Evolutionary conservation across 2,113 vertebrate genomes (phyloP), one percentile per base, ranked within the genome.

Genomic region (Nematolebias whitei): DNA sequence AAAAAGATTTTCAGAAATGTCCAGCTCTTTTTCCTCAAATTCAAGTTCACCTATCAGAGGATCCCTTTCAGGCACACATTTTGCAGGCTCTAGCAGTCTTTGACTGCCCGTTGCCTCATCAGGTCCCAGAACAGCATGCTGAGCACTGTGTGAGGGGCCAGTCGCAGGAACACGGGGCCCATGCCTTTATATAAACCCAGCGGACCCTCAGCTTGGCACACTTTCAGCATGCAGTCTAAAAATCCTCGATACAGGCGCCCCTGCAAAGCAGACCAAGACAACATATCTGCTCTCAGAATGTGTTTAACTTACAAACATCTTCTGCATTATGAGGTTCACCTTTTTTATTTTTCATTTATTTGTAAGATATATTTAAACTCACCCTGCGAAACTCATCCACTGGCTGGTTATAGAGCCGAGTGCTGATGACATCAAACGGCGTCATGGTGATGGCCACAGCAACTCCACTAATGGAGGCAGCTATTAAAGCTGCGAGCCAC

Each of bases 111-210:
- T 49, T 95, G 94, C 75, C 96, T 92, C 78, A 99, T 90, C 71
- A 97, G 87, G 1, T 98, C 97, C 97, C 97, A 99, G 60, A 99
- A 95, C 61, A 99, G 91, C 92, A 99, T 95, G 90, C 96, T 98
- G 83, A 99, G 95, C 40, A 95, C 87, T 0, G 96, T 98, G 91
- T 99, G 96, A 0, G 96, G 96, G 5, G 96, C 96, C 63, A 98
- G 88, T 67, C 97, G 95, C 63, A 98, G 70, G 80, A 97, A 99
- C 61, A 94, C 94, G 0, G 95, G 96, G 0, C 94, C 95, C 51
- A 99, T 94, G 2, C 97, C 97, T 86, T 99, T 99, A 84, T 98
- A 98, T 45, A 99, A 87, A 0, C 94, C 97, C 76, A 93, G 74
- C 38, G 90, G 40, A 13, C 96, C 94, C 84, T 98, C 96, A 7